Base-by-base conservation (phyloP, 2,888 invertebrate species). In the Philonicus albiceps region DNA sequence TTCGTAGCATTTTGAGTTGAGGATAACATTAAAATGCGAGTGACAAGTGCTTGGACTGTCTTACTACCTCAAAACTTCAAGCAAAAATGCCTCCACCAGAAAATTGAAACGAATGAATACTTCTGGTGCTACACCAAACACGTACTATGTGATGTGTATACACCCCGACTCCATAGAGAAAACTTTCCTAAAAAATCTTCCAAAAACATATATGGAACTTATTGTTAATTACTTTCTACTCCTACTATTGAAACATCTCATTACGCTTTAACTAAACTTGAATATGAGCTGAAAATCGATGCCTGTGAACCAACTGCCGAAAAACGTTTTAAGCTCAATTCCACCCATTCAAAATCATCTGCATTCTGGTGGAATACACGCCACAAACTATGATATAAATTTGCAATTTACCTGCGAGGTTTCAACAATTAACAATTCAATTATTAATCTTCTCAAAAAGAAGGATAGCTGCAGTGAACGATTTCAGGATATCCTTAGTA, bases 231-330 rank as follows among this genome's bases (percentile, higher is more conserved):
- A 11, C 6, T 19, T 64, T 3, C 27, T 22, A 11, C 22, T 64
- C 3, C 19, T 19, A 8, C 27, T 64, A 64, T 27, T 27, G 11
- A 64, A 27, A 27, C 2, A 27, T 8, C 2, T 34, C 19, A 19
- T 16, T 37, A 80, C 0, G 55, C 53, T 80, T 30, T 27, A 80
- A 80, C 30, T 53, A 19, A 64, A 83, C 64, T 83, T 34, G 43
- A 83, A 83, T 64, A 64, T 64, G 72, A 83, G 27, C 22, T 34
- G 43, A 83, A 83, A 83, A 83, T 64, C 72, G 34, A 83, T 83
- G 13, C 22, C 7, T 34, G 13, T 13, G 19, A n/a, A 34, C 6
- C 27, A 83, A 11, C 37, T 76, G 43, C 19, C 76, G 27, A 76
- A 76, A 8, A 1, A 6, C 11, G 5, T 1, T 16, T 7, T 4